phyloP scores from a whole-genome alignment of 2,888 invertebrate species.

The Trichogramma dendrolimi region DNA sequence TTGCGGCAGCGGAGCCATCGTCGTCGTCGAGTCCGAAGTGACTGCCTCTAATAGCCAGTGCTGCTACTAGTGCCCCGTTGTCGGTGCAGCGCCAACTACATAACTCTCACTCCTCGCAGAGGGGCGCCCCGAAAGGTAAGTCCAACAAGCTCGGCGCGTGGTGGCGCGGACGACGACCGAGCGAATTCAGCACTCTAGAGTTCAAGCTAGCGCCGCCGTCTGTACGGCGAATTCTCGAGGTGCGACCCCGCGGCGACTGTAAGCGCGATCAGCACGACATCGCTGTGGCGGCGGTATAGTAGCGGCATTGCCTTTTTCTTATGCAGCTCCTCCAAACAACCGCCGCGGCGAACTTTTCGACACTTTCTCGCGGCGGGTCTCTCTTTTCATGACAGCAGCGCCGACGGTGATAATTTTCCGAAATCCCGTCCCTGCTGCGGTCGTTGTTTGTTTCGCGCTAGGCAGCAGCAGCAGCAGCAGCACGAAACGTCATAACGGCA shows the following conservation, averaged over 20 bases:
- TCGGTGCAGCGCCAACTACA: not conserved
- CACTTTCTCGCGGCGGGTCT: conserved; percentile 42
- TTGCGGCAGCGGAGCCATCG: too few species aligned
- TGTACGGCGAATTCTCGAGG: not conserved
- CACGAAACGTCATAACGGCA: too few species aligned
- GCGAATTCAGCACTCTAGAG: too few species aligned
- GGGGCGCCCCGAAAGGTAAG: conserved; percentile 30
- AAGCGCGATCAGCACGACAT: not conserved
- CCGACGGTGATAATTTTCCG: conserved; percentile 66
- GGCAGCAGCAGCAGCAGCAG: too few species aligned
- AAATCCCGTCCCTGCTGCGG: conserved; percentile 56
- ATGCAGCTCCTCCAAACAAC: too few species aligned
- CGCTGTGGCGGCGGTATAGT: not conserved
- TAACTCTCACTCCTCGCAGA: not conserved
- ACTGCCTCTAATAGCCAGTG: too few species aligned
- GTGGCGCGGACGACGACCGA: conserved; percentile 29
- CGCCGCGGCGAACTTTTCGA: too few species aligned
- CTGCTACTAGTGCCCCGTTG: too few species aligned
- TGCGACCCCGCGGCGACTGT: not conserved
- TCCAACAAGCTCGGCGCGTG: conserved; percentile 29
- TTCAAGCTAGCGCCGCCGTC: too few species aligned
- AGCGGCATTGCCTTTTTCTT: too few species aligned
- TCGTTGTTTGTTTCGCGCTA: too few species aligned
- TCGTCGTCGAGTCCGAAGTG: too few species aligned
- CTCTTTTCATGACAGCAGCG: conserved; percentile 62